Evolutionary conservation across 1,140 invertebrate genomes (phyloP), one percentile per base, ranked within the genome.

Genomic region (Harlomillsia oculata): DNA sequence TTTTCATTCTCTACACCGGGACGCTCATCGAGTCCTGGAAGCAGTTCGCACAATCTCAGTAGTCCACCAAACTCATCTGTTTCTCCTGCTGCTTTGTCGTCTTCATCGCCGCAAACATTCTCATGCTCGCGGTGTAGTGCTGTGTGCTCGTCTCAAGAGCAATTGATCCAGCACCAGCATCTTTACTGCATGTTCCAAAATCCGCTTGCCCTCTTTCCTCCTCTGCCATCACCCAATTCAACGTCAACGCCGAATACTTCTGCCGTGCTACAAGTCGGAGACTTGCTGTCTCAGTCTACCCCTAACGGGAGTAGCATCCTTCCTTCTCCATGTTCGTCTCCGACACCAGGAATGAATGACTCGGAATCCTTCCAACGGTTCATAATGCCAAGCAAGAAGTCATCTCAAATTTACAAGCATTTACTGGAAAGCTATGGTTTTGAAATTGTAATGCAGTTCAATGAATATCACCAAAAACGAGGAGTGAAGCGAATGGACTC

Each of bases 401-500:
- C 83, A 36, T 88, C 85, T 23, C 85, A 89, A 69, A 87, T 91
- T 74, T 89, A 92, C 72, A 89, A 90, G 70, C 87, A 89, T 73
- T 73, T 95, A 18, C 71, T 95, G 25, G 89, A 94, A 72, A 91
- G 87, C 64, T 93, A 90, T 72, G 92, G 92, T 3, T 93, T 94
- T 72, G 91, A 95, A 70, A 79, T 95, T 59, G 90, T 95, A 4
- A 93, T 94, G 88, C 91, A 95, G 72, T 94, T 92, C 70, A 93
- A 93, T 74, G 90, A 94, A 70, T 87, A 87, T 68, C 84, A 89
- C 67, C 85, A 89, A 69, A 78, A 82, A 67, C 69, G 78, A 32
- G 75, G 80, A 51, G 70, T 74, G 37, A 80, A 81, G 66, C 66
- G 69, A 60, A 66, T 54, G 66, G 70, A 62, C 63, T 72, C 72